phyloP scores from a whole-genome alignment of 2,113 vertebrate species.

The Melanostigma gelatinosum region DNA sequence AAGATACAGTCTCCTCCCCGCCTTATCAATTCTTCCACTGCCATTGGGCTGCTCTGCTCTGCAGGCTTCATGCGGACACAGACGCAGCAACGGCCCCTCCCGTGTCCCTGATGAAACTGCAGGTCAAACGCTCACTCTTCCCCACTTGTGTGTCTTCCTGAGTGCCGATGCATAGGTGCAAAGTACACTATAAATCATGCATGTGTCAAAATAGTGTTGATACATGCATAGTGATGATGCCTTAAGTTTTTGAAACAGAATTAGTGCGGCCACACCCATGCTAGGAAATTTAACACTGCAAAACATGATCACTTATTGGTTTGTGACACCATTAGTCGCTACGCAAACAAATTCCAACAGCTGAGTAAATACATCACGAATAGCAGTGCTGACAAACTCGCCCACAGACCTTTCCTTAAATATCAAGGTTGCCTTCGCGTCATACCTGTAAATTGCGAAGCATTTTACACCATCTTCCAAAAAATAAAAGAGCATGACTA shows the following conservation, averaged over 20 bases:
- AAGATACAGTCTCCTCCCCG: conserved; percentile 64
- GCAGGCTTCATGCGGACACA: conserved; percentile 42
- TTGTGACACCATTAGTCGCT: conserved; percentile 17
- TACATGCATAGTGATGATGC: conserved; percentile 29
- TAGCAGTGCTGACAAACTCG: background rate
- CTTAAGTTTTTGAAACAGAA: conserved; percentile 2
- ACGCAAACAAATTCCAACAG: conserved; percentile 35
- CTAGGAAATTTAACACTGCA: background rate
- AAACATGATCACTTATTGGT: conserved; percentile 21
- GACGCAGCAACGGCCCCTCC: conserved; percentile 37
- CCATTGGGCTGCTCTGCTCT: conserved; percentile 59
- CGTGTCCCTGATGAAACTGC: conserved; percentile 34
- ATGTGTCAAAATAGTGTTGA: conserved; percentile 42
- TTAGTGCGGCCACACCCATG: conserved; percentile 11
- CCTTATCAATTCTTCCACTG: conserved; percentile 56
- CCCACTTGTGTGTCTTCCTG: background rate
- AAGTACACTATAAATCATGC: conserved; percentile 4
- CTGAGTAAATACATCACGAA: conserved; percentile 24
- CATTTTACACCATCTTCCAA: conserved; percentile 20
- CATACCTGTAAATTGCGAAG: conserved; percentile 20
- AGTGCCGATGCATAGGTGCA: background rate
- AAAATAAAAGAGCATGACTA: conserved; percentile 26
- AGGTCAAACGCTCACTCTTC: conserved; percentile 37
- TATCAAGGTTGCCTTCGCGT: conserved; percentile 20
- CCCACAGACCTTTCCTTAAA: conserved; percentile 20